phyloP scores from a whole-genome alignment of 2,113 vertebrate species.

The Hippocampus abdominalis region DNA sequence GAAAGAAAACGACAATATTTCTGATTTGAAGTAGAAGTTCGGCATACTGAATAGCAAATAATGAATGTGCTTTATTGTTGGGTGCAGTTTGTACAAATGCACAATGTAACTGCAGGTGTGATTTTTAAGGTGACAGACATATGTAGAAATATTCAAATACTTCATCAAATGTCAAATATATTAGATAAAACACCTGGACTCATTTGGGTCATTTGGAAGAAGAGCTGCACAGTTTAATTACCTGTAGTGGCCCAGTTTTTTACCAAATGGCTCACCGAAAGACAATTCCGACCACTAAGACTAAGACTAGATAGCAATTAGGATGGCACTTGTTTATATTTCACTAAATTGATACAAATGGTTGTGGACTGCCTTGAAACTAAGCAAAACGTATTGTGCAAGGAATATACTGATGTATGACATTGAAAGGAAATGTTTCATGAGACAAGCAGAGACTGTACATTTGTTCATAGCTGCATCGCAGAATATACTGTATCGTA shows the following conservation, averaged over 20 bases:
- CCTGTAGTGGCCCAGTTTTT: not conserved
- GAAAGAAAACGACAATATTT: too few species aligned
- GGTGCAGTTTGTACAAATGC: not conserved
- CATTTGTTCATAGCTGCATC: slow-evolving; percentile 13
- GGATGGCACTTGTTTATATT: not conserved
- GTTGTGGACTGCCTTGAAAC: not conserved
- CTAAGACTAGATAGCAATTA: not conserved
- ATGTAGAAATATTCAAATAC: not conserved
- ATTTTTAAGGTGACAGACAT: not conserved
- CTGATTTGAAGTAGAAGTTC: too few species aligned
- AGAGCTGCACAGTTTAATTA: not conserved
- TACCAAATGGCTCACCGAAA: not conserved
- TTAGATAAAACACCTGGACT: not conserved
- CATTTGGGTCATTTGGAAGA: not conserved
- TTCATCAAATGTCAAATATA: not conserved
- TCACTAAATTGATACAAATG: too few species aligned
- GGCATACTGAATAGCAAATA: too few species aligned
- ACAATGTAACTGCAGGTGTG: not conserved
- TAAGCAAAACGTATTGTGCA: not conserved
- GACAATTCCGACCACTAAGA: not conserved
- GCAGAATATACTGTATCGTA: slow-evolving; percentile 8
- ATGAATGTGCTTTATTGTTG: not conserved
- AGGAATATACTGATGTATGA: not conserved
- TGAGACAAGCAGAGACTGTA: slow-evolving; percentile 14
- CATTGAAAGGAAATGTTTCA: not conserved